Evolutionary conservation across 2,797 vertebrate species (phyloP), one percentile per base, ranked within the genome.

Genomic region (Syndactyla subalaris): DNA sequence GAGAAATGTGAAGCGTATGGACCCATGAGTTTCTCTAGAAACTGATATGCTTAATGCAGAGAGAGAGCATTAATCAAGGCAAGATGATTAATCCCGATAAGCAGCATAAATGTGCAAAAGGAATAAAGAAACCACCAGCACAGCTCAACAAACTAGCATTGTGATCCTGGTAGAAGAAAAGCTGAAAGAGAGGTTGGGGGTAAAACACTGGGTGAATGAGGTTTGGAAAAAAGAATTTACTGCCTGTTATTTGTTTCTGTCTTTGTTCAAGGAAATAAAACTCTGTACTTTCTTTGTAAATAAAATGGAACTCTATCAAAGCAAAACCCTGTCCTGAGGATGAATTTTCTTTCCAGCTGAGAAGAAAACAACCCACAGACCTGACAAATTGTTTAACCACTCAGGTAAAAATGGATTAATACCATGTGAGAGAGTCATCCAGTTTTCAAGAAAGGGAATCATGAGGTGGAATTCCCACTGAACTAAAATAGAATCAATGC

Each of bases 321-420:
- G 95, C 73, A 95, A 96, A 92, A 65, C n/a, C 59, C 62, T 87
- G 57, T 92, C 73, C 85, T 59, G 26, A 91, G 80, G 76, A 94
- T 55, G 79, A 94, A 85, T 93, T 89, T 55, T 88, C 51, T 62
- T 88, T 88, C 89, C 92, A 96, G 62, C 79, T 83, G 88, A 90
- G 90, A 95, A 70, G 83, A 95, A 96, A 95, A 95, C 89, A 96
- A 95, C 58, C 7, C 58, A 77, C 49, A 81, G 78, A 80, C 82
- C 72, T 41, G n/a, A 81, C 46, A 95, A 96, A 91, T 63, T 80
- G 78, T 94, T 85, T 97, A 96, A 92, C 68, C 58, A 55, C 65
- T 95, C 91, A 93, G 92, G 92, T 96, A 96, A 95, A 96, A 97
- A 95, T 76, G 88, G 74, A 95, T 88, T 93, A 95, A 76, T 85